These are phyloP conservation scores for Dendrocincla fuliginosa DNA, from an alignment of 2,797 vertebrate species.

Conservation along the genomic window DNA sequence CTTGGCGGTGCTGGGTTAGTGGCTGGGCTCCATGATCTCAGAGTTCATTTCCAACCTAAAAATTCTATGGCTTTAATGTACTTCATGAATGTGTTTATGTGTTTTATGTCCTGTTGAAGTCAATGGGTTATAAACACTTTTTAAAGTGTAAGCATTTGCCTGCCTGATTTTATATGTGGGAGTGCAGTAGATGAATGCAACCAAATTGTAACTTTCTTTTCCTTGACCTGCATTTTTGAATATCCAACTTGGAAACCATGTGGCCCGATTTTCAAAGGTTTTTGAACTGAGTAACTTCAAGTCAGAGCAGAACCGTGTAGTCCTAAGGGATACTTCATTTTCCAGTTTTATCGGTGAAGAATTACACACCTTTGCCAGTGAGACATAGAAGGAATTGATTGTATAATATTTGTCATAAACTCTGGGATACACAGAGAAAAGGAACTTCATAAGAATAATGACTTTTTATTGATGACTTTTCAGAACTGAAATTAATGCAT, in stretches of 20 bases:
- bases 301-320: background rate
- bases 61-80: background rate
- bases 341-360: background rate
- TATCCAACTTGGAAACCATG: background rate
- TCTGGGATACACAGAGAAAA: background rate
- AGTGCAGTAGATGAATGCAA: background rate
- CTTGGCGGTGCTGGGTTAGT: background rate
- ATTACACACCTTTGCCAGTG: background rate
- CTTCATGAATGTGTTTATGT: background rate
- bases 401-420: background rate
- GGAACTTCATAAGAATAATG: background rate
- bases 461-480: background rate
- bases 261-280: background rate
- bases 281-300: background rate
- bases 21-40: background rate
- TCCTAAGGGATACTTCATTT: background rate
- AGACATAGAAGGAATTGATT: background rate
- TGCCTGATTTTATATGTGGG: background rate
- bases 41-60: background rate
- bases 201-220: background rate
- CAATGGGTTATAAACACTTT: background rate
- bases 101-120: background rate
- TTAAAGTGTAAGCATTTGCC: accelerated
- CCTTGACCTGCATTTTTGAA: background rate
- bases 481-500: background rate